phyloP scores from a whole-genome alignment of 1,140 invertebrate genomes.

The Cheumatopsyche charites region DNA sequence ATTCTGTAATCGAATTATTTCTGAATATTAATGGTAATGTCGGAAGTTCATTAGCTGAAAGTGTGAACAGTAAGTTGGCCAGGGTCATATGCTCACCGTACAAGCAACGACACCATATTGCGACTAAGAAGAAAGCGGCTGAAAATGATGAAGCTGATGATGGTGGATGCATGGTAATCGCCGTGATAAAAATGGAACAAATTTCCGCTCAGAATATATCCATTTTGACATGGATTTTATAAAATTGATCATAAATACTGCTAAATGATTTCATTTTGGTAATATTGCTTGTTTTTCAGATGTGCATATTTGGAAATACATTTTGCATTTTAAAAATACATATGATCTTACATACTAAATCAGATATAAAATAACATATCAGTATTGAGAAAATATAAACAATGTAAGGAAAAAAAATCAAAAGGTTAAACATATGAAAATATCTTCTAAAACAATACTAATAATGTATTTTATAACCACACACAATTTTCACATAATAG shows the following conservation, averaged over 20 bases:
- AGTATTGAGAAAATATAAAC: no score
- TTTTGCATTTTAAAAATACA: neutral
- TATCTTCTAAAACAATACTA: no score
- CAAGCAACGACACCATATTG: conserved; percentile 48
- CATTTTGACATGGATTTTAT: no score
- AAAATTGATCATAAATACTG: no score
- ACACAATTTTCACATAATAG: neutral
- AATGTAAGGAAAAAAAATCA: neutral
- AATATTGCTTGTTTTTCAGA: neutral
- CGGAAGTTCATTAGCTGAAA: conserved; percentile 46
- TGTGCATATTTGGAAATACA: neutral
- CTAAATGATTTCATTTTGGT: neutral
- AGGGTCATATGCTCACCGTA: conserved; percentile 48
- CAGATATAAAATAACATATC: no score
- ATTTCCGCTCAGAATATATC: conserved; percentile 28
- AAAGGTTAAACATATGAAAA: neutral
- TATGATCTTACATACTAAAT: neutral
- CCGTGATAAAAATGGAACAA: conserved; percentile 41
- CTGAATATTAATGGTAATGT: conserved; percentile 65
- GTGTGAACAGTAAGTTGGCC: conserved; percentile 32
- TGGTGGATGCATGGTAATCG: neutral
- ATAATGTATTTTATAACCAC: no score
- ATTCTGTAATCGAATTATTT: conserved; percentile 83
- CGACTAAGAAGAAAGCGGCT: conserved; percentile 46
- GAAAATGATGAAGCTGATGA: conserved; percentile 38